Base-by-base conservation (phyloP, 1,140 invertebrate species). In the Oryzaephilus surinamensis region DNA sequence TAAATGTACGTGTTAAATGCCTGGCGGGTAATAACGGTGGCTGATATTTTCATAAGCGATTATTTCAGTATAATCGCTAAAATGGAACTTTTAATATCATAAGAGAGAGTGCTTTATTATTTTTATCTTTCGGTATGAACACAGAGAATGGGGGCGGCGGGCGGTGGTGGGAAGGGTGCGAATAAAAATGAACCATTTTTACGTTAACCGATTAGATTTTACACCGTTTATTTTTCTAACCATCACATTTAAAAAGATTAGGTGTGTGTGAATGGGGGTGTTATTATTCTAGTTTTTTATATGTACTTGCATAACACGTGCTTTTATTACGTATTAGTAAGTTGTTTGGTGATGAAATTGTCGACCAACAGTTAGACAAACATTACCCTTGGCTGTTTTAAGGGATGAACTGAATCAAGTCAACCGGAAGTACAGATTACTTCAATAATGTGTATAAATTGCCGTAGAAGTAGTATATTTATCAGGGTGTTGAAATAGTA, bases 31-130 rank as follows among this genome's bases (percentile, higher is more conserved):
- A 48, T 46, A 47, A 52, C 45, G n/a, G 33, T 45, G 44, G 18
- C 34, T 35, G 50, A 52, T 52, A 52, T 52, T 52, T 52, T 52
- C 50, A 50, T 52, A 52, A 52, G 45, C 51, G 51, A 53, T 53
- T 53, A 53, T 50, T 53, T 44, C 48, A 37, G 48, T 45, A 45
- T 53, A 53, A 53, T 53, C 51, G 48, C 43, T 34, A 39, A 37
- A 48, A 40, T 37, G 45, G 39, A 35, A 44, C 48, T 50, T 52
- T 52, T 52, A 52, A 50, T 52, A 52, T 46, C 47, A 11, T 11
- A 41, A 47, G 48, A 45, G 47, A 50, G 50, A 52, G 44, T 50
- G 39, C 44, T 52, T 50, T 52, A 52, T 52, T 52, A 52, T 52
- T 50, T 50, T 50, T 50, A 52, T 52, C 50, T 42, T n/a, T n/a